Percentiles rank a stretch among this genome's conserved stretches.
These are phyloP conservation scores for Meteorus cinctellus DNA, from an alignment of 2,888 invertebrate genomes.

Conservation along the genomic window DNA sequence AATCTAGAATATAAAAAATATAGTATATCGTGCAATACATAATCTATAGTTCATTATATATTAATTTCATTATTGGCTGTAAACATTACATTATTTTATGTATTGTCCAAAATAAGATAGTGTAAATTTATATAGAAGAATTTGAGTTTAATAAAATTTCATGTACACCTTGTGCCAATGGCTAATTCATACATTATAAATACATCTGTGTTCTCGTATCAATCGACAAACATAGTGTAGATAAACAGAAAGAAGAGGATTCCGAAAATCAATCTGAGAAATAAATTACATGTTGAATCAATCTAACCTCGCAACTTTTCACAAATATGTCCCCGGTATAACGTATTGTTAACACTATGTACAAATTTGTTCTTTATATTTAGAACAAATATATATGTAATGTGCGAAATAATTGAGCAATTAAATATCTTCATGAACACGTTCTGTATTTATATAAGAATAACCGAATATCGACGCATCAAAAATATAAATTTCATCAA, in stretches of 20 bases:
- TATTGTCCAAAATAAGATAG: conserved; percentile 41
- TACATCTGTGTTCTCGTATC: neutral
- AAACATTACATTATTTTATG: conserved; percentile 37
- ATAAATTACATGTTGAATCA: neutral
- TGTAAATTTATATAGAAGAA: conserved; percentile 45
- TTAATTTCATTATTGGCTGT: conserved; percentile 61
- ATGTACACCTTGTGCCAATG: conserved; percentile 14
- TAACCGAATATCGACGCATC: neutral
- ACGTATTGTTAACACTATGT: conserved; percentile 13
- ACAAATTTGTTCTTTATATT: conserved; percentile 21
- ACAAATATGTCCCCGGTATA: neutral
- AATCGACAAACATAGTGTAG: neutral
- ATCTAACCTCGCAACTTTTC: neutral
- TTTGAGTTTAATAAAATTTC: conserved; percentile 24
- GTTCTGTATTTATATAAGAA: neutral
- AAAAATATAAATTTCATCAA: neutral
- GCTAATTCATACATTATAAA: neutral
- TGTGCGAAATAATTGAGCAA: conserved; percentile 4
- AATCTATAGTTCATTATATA: conserved; percentile 45
- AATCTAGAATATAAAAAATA: conserved; percentile 50
- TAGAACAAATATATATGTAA: conserved; percentile 12
- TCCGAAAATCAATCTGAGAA: neutral
- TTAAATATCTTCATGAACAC: neutral
- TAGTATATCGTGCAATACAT: conserved; percentile 49
- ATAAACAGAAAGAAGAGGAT: neutral